Evolutionary conservation across 2,888 invertebrate genomes (phyloP).

Genomic region (Mellilla xanthometata): DNA sequence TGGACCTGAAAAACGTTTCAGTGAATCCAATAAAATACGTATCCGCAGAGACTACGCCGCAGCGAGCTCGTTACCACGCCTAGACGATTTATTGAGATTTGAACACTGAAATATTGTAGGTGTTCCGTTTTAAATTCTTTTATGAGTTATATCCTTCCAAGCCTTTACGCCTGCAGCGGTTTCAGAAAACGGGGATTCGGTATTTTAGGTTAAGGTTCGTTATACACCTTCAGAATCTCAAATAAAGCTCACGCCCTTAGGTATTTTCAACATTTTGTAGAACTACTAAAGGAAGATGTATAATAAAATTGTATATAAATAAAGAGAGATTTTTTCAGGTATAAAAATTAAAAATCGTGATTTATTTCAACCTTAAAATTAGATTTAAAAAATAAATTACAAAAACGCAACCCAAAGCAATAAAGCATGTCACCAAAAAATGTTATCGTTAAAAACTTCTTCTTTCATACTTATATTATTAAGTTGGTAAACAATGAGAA

Average conservation of each 20-base stretch:
- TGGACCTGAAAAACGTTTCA: slow-evolving; percentile 82
- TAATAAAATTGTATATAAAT: too few species aligned
- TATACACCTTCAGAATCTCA: not conserved
- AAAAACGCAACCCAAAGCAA: too few species aligned
- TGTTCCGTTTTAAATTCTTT: slow-evolving; percentile 76
- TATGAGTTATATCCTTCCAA: slow-evolving; percentile 45
- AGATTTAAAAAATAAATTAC: too few species aligned
- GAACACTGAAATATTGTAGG: slow-evolving; percentile 80
- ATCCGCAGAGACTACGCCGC: slow-evolving; percentile 81
- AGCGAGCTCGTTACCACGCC: slow-evolving; percentile 81
- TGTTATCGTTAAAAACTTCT: too few species aligned
- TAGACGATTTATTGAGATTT: slow-evolving; percentile 82
- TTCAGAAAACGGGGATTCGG: not conserved
- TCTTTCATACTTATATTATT: too few species aligned
- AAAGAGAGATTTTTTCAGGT: too few species aligned
- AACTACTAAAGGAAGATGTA: too few species aligned
- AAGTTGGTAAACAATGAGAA: not conserved
- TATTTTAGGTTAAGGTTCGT: not conserved
- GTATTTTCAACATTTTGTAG: too few species aligned
- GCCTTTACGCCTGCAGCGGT: not conserved
- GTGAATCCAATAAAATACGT: slow-evolving; percentile 83
- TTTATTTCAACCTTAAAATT: too few species aligned
- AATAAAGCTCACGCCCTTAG: not conserved
- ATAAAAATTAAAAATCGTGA: too few species aligned
- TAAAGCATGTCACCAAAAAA: too few species aligned